Evolutionary conservation across 2,797 vertebrate genomes (phyloP).

Genomic region (Liasis olivaceus): DNA sequence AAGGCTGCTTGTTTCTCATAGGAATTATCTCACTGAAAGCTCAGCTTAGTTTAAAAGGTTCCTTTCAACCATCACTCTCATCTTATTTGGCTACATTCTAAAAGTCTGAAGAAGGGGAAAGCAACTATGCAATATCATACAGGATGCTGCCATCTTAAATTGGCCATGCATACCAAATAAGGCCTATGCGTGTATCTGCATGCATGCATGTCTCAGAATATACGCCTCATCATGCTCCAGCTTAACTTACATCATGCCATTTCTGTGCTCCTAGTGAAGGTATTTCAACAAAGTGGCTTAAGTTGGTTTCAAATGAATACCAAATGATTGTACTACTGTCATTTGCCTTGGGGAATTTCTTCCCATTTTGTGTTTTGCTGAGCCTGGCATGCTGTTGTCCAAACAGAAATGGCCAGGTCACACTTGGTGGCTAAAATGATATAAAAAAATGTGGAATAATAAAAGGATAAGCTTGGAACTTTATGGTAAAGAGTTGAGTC

Average conservation of each 20-base stretch:
- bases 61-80: not conserved
- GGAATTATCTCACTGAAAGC: not conserved
- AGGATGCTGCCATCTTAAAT: not conserved
- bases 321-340: not conserved
- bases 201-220: not conserved
- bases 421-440: not conserved
- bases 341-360: not conserved
- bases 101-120: not conserved
- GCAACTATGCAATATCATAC: not conserved
- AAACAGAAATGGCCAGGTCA: not conserved
- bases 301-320: not conserved
- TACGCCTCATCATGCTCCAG: not conserved
- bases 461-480: not conserved
- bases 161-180: not conserved
- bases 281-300: not conserved
- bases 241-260: not conserved
- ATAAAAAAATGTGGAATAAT: not conserved
- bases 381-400: not conserved
- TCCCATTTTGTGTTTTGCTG: not conserved
- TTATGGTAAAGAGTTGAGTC: not conserved
- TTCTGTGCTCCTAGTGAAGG: not conserved
- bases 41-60: not conserved
- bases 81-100: not conserved
- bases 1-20: not conserved
- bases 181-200: not conserved